Evolutionary conservation across 2,888 invertebrate species (phyloP), one percentile per base, ranked within the genome.

Genomic region (Andricus curvator): DNA sequence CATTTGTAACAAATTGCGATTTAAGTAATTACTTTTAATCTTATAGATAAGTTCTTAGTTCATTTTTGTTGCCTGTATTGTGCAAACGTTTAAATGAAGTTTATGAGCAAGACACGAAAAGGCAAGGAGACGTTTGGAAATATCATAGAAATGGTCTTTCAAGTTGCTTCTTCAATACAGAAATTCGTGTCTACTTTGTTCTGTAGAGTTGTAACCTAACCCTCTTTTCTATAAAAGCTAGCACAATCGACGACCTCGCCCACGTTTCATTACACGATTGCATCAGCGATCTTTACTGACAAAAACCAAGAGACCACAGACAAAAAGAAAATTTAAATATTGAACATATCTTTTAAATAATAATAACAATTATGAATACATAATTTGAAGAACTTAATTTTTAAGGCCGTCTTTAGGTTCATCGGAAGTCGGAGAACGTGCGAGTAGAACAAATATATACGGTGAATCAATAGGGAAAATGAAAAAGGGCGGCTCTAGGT

Each of bases 291-390:
- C 20, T 29, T 48, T 15, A 20, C 20, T 70, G 44, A 48, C 8
- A 70, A 29, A 48, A 70, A 51, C 48, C 60, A 70, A 44, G n/a
- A 56, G 6, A 20, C 8, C 15, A 20, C 13, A 44, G 25, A 33
- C 22, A 64, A 66, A 79, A 48, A 17, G 66, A 74, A 74, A 78
- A 80, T 80, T 70, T 66, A n/a, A n/a, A 56, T 51, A 25, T 70
- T 33, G 9, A 29, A 65, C 2, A 33, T 25, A 25, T 48, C 48
- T 70, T 70, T 51, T 48, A 51, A 67, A 67, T 41, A 41, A 29
- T 13, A 25, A 17, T 15, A 33, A 33, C 5, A 3, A 29, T 29
- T 37, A 9, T 37, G 9, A 66, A 37, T 37, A n/a, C 37, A n/a
- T 48, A 48, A 48, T 48, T 44, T 44, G 1, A 17, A 17, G 48